A percentile compares a stretch with the other conserved stretches of the same genome.
Evolutionary conservation across 2,888 invertebrate genomes (phyloP).

Genomic region (Schizotus pectinicornis): DNA sequence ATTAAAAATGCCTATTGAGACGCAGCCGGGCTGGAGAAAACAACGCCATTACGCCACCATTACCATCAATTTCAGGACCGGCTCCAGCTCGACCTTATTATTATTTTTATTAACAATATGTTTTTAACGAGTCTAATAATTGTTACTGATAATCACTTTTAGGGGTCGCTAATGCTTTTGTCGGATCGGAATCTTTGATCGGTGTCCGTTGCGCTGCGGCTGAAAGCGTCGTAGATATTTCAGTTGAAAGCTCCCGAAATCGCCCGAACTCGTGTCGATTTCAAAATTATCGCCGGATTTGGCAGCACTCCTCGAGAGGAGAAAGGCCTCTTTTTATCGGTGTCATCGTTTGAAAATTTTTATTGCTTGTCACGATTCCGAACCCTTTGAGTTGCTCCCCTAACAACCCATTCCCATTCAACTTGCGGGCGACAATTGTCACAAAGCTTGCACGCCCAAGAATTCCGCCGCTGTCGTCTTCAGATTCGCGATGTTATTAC

Average conservation of each 20-base stretch:
- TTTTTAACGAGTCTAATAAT: too few relatives aligned
- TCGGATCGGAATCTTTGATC: too few relatives aligned
- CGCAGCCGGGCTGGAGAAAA: too few relatives aligned
- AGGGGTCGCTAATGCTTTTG: too few relatives aligned
- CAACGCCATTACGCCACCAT: too few relatives aligned
- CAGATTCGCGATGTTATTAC: not conserved
- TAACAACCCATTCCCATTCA: not conserved
- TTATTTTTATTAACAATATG: too few relatives aligned
- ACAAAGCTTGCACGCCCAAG: not conserved
- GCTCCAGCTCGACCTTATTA: too few relatives aligned
- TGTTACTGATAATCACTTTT: too few relatives aligned
- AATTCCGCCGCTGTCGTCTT: not conserved
- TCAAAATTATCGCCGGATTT: not conserved
- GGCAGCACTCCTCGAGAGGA: not conserved
- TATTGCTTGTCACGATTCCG: not conserved
- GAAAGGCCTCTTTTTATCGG: not conserved
- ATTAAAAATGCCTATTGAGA: too few relatives aligned
- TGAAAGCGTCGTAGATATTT: too few relatives aligned
- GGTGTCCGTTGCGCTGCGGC: too few relatives aligned
- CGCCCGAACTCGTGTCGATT: not conserved
- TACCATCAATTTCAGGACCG: too few relatives aligned
- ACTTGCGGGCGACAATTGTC: not conserved
- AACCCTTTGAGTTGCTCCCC: not conserved
- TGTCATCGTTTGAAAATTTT: not conserved
- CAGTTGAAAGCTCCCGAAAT: not conserved